Evolutionary conservation across 2,113 vertebrate genomes (phyloP).

Genomic region (Pygathrix nemaeus): DNA sequence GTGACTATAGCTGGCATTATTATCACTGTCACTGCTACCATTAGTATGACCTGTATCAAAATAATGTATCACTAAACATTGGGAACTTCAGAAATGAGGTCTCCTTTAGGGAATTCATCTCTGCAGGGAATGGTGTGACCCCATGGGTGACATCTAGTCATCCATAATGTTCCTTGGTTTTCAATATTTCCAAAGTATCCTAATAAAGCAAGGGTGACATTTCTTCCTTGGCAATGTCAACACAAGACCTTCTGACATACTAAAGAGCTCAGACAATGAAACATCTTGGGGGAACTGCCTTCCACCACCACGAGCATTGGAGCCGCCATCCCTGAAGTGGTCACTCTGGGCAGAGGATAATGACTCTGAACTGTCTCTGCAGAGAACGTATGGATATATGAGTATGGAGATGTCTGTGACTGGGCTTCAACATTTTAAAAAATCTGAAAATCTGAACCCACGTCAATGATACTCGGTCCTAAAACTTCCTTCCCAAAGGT

Average conservation of each 20-base stretch:
- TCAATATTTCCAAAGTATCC: neutral
- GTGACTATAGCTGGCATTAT: neutral
- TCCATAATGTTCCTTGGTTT: neutral
- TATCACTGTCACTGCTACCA: neutral
- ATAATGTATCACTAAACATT: neutral
- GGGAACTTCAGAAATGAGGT: neutral
- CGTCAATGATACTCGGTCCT: neutral
- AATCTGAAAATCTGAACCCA: neutral
- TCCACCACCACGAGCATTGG: neutral
- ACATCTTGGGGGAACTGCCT: neutral
- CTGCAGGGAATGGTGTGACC: neutral
- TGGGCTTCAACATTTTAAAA: neutral
- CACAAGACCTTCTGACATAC: no score
- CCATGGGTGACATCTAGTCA: neutral
- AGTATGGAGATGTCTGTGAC: neutral
- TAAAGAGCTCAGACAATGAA: neutral
- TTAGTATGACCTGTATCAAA: neutral
- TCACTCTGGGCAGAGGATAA: neutral
- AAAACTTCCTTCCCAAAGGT: neutral
- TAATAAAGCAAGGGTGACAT: neutral
- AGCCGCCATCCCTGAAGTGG: no score
- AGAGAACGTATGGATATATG: accelerated
- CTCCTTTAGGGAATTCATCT: neutral
- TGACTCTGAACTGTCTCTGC: neutral
- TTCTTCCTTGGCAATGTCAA: neutral